Conservation (phyloP, 2,113 vertebrate species). For the Oryctolagus cuniculus region mOryCun1.1 NC_091435.1:47732001-47732500, state of each 20-base stretch:
- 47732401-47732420: not conserved
- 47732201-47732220: not conserved
- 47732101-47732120: not conserved
- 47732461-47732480: not conserved
- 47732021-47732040: not conserved
- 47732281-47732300: not conserved
- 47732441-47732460: not conserved
- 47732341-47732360: not conserved
- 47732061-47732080: not conserved
- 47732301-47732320: not conserved
- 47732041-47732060: not conserved
- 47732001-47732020: not conserved
- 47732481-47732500: not conserved
- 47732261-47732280: not conserved
- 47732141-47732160: not conserved
- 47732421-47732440: not conserved
- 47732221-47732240: not conserved
- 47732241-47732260: not conserved
- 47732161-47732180: not conserved
- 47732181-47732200: not conserved
- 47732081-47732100: accelerated
- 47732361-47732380: not conserved
- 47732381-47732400: not conserved
- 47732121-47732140: not conserved
- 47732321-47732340: not conserved